Evolutionary conservation across 2,888 invertebrate species (phyloP).

Genomic region (Alentia gelatinosa): DNA sequence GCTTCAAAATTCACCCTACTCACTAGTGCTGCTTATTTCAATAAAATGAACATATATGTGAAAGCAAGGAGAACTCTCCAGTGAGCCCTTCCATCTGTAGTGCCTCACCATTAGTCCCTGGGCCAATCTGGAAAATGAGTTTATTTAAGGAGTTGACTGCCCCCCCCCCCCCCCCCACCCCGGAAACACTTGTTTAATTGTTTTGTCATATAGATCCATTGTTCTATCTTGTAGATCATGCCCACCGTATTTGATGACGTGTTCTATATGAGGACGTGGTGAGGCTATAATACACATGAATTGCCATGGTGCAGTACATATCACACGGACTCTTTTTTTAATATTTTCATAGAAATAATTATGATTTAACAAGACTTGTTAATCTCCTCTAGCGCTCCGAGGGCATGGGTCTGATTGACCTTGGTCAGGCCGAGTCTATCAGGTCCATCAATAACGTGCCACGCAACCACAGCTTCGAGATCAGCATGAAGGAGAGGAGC

Average conservation of each 20-base stretch:
- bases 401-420: neutral
- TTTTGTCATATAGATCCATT: neutral
- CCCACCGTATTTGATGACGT: neutral
- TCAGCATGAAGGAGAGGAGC: slow-evolving; percentile 43
- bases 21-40: too few species aligned
- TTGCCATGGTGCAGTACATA: neutral
- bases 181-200: too few species aligned
- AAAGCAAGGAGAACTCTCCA: too few species aligned
- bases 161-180: too few species aligned
- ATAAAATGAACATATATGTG: too few species aligned
- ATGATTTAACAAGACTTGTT: neutral
- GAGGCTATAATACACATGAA: neutral
- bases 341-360: neutral
- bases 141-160: too few species aligned
- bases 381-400: neutral
- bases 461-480: slow-evolving; percentile 18
- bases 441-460: neutral
- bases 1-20: too few species aligned
- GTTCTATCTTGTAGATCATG: neutral
- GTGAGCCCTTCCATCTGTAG: too few species aligned
- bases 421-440: neutral
- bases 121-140: too few species aligned
- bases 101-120: too few species aligned
- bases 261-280: neutral
- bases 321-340: neutral